These are phyloP conservation scores for Micromys minutus DNA, from an alignment of 2,113 vertebrate species.

Conservation along the genomic window DNA sequence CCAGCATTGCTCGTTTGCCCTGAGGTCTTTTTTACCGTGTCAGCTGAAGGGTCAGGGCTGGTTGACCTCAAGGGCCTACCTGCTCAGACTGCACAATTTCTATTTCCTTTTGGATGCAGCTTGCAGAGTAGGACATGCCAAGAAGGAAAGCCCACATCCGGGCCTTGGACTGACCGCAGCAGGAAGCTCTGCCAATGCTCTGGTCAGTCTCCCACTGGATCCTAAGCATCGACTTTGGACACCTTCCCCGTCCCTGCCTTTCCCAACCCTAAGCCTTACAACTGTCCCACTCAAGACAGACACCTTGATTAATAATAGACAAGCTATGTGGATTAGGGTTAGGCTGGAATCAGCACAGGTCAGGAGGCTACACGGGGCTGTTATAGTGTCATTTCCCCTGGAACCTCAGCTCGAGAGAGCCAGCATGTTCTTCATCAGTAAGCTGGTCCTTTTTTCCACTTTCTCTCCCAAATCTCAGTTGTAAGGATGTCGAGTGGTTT, in stretches of 20 bases:
- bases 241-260: not conserved
- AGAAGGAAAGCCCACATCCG: not conserved
- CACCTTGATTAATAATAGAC: constrained; percentile 17
- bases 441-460: not conserved
- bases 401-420: constrained; percentile 42
- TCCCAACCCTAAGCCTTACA: not conserved
- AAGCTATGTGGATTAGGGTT: not conserved
- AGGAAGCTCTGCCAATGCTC: not conserved
- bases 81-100: not conserved
- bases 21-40: not conserved
- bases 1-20: not conserved
- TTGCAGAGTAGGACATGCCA: not conserved
- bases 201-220: constrained; percentile 30
- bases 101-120: not conserved
- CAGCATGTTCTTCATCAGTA: not conserved
- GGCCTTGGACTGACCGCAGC: not conserved
- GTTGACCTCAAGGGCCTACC: not conserved
- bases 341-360: constrained; percentile 14
- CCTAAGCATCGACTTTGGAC: not conserved
- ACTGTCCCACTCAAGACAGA: not conserved
- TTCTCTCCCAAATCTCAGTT: constrained; percentile 59
- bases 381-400: constrained; percentile 23
- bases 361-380: constrained; percentile 27
- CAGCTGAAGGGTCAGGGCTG: not conserved
- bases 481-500: constrained; percentile 69